Percentiles rank a stretch among this genome's conserved stretches.
Conservation (phyloP, 1,140 invertebrate species). For the Brachionus paranguensis region DNA sequence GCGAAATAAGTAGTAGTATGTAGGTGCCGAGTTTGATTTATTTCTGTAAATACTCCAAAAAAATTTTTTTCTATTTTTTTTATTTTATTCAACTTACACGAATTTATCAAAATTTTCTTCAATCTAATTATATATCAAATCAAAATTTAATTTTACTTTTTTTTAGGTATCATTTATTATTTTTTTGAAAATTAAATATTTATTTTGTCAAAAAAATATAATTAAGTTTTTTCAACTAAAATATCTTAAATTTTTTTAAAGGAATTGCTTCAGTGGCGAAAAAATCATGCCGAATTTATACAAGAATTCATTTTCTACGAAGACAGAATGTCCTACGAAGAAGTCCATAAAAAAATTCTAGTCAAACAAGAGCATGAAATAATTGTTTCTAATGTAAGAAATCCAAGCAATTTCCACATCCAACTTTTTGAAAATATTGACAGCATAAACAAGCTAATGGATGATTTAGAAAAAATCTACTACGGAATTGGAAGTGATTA, state of each 20-base stretch:
- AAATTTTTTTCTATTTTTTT: too few species aligned
- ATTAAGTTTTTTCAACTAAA: not conserved
- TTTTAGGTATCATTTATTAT: too few species aligned
- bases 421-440: constrained; percentile 8
- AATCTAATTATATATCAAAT: too few species aligned
- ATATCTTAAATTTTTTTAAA: not conserved
- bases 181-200: too few species aligned
- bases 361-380: not conserved
- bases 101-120: not conserved
- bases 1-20: too few species aligned
- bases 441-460: constrained; percentile 18
- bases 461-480: constrained; percentile 25
- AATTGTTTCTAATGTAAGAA: not conserved
- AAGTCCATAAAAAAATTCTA: not conserved
- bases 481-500: not conserved
- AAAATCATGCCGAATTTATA: constrained; percentile 26
- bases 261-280: constrained; percentile 4
- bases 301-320: not conserved
- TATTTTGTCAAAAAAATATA: not conserved
- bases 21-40: too few species aligned
- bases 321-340: not conserved
- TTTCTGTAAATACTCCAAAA: too few species aligned
- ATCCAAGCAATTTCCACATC: not conserved
- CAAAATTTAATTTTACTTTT: not conserved
- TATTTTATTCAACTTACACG: too few species aligned